These are phyloP conservation scores for Chaetodon auriga DNA, from an alignment of 2,113 vertebrate genomes.

Conservation along the genomic window DNA sequence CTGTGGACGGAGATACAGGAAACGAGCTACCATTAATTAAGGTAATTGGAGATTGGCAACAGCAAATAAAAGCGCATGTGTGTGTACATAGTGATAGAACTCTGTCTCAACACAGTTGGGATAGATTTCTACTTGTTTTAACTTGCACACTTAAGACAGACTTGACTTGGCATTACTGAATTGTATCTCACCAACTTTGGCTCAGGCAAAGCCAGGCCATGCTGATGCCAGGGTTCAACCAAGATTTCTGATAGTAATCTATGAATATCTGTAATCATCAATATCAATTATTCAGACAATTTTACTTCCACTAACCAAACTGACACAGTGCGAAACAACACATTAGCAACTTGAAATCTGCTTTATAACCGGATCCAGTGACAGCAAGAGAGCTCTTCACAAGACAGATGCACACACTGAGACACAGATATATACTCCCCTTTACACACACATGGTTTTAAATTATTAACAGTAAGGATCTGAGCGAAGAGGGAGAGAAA, in stretches of 20 bases:
- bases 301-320: background rate
- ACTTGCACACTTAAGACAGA: background rate
- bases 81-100: conserved; percentile 18
- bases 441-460: conserved; percentile 37
- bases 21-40: conserved; percentile 51
- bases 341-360: conserved; percentile 14
- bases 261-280: background rate
- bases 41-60: conserved; percentile 36
- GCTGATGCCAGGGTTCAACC: background rate
- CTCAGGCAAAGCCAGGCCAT: too few relatives aligned
- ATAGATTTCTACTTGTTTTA: conserved; percentile 19
- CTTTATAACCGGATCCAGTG: conserved; percentile 13
- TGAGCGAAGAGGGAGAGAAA: conserved; percentile 31
- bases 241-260: background rate
- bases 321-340: background rate
- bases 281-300: background rate
- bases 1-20: conserved; percentile 30
- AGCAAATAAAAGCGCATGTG: conserved; percentile 36
- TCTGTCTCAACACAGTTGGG: background rate
- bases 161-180: background rate
- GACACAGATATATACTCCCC: background rate
- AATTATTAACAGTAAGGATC: conserved; percentile 68
- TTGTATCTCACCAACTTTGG: background rate
- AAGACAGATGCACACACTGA: conserved; percentile 6
- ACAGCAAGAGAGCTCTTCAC: background rate